Percentiles rank a stretch among this genome's conserved stretches.
phyloP scores from a whole-genome alignment of 2,888 invertebrate species.

The Drosophila flavopinicola region DNA sequence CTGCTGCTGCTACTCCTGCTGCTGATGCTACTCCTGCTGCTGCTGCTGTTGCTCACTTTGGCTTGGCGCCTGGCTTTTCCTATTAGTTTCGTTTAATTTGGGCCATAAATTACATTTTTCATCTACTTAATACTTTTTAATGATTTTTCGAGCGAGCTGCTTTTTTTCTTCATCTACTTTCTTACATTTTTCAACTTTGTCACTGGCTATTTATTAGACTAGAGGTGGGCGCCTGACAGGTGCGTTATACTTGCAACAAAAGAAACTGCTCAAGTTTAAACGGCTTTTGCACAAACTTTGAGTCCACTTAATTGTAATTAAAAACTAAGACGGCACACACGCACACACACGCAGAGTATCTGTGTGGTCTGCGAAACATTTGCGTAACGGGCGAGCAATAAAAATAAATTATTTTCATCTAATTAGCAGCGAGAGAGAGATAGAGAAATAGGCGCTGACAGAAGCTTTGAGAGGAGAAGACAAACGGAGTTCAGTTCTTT shows the following conservation, averaged over 20 bases:
- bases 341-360: conserved; percentile 25
- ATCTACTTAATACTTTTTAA: conserved; percentile 79
- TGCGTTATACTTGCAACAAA: conserved; percentile 19
- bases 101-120: conserved; percentile 77
- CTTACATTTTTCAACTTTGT: conserved; percentile 48
- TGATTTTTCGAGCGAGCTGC: conserved; percentile 60
- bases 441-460: conserved; percentile 28
- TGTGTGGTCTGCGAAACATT: conserved; percentile 51
- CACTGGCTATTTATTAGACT: conserved; percentile 37
- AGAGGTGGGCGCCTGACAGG: conserved; percentile 24
- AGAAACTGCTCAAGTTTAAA: conserved; percentile 37
- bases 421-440: conserved; percentile 60
- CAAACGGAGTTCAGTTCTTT: conserved; percentile 17
- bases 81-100: conserved; percentile 78
- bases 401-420: conserved; percentile 70
- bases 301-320: conserved; percentile 66
- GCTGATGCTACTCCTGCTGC: conserved; percentile 6
- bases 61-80: conserved; percentile 68
- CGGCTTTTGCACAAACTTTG: conserved; percentile 36
- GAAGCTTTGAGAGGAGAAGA: conserved; percentile 9
- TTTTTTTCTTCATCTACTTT: conserved; percentile 14
- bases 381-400: conserved; percentile 58
- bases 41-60: conserved; percentile 24
- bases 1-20: neutral
- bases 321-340: conserved; percentile 29